These are phyloP conservation scores for Neogobius melanostomus DNA, from an alignment of 2,113 vertebrate genomes.

Conservation along the genomic window DNA sequence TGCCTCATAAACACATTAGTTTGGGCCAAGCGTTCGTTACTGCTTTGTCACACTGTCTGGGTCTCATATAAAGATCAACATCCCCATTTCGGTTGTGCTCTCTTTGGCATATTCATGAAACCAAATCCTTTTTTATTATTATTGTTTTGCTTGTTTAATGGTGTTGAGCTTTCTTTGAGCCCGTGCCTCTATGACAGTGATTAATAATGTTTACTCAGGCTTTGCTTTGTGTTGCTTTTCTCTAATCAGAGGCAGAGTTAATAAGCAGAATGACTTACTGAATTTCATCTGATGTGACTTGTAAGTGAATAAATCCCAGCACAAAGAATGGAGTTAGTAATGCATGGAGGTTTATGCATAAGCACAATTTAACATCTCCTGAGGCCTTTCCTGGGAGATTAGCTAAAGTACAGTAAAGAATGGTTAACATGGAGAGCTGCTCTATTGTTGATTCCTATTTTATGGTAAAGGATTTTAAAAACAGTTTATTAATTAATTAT, in stretches of 20 bases:
- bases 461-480: too few species aligned
- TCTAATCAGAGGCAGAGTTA: not conserved
- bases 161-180: not conserved
- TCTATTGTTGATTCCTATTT: too few species aligned
- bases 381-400: not conserved
- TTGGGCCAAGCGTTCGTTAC: not conserved
- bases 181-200: not conserved
- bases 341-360: not conserved
- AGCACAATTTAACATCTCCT: not conserved
- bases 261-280: not conserved
- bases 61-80: not conserved
- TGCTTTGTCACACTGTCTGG: not conserved
- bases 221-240: not conserved
- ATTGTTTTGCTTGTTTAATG: not conserved
- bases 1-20: constrained; percentile 5
- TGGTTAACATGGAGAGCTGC: not conserved
- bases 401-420: not conserved
- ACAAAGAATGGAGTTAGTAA: not conserved
- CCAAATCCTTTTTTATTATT: not conserved
- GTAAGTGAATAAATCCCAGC: not conserved
- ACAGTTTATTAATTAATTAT: too few species aligned
- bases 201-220: not conserved
- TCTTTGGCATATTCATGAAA: not conserved
- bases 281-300: not conserved
- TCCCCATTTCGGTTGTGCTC: not conserved